Conservation (phyloP, 2,797 vertebrate genomes). For the Paguma larvata region DNA sequence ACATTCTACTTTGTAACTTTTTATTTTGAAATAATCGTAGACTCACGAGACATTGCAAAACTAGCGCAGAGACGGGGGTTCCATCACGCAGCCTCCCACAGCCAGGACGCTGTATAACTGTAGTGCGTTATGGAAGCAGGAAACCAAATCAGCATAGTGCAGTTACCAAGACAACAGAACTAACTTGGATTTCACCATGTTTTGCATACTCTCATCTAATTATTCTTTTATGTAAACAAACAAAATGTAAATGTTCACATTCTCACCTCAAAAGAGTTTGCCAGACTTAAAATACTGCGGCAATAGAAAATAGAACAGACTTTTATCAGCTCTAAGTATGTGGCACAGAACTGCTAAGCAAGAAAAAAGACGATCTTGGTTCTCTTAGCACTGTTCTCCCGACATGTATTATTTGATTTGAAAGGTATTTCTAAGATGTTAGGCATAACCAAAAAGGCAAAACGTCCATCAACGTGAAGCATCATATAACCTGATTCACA, state of each 20-base stretch:
- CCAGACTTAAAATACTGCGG: constrained; percentile 19
- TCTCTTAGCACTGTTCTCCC: background rate
- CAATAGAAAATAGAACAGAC: background rate
- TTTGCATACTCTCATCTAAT: background rate
- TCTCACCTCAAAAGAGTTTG: background rate
- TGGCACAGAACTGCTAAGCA: background rate
- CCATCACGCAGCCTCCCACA: background rate
- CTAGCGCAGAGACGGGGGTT: background rate
- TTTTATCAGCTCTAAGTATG: background rate
- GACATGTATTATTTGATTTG: background rate
- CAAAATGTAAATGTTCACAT: background rate
- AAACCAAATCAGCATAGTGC: background rate
- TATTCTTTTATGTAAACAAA: background rate
- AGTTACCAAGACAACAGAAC: background rate
- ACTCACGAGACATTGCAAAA: background rate
- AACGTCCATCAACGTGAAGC: background rate
- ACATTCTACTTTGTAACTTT: background rate
- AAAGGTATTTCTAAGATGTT: background rate
- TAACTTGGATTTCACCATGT: background rate
- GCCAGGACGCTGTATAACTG: background rate
- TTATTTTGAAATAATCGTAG: background rate
- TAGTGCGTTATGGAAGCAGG: background rate
- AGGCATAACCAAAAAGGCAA: background rate
- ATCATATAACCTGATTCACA: background rate
- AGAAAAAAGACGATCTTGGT: background rate